Conservation (phyloP, 2,888 invertebrate genomes). For the Aplocera efformata region DNA sequence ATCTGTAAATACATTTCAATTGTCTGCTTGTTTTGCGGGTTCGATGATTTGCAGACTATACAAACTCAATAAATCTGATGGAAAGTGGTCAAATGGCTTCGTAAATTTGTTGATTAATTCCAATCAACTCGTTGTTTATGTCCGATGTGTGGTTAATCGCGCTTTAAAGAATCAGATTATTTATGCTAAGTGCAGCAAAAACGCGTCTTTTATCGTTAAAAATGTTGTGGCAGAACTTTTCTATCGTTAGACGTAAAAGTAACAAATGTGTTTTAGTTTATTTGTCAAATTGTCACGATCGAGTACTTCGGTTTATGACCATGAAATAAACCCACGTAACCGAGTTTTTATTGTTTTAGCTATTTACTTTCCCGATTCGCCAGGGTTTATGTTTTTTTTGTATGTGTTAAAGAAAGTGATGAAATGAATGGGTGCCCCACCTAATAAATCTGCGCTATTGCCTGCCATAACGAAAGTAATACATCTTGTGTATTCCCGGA, state of each 20-base stretch:
- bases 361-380: constrained; percentile 22
- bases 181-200: constrained; percentile 5
- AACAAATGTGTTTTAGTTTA: constrained; percentile 23
- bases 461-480: no score
- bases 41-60: constrained; percentile 16
- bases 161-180: constrained; percentile 1
- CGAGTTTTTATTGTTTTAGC: constrained; percentile 24
- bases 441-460: no score
- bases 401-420: constrained; percentile 20
- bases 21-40: constrained; percentile 25
- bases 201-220: constrained; percentile 13
- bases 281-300: constrained; percentile 27
- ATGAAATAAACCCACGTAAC: constrained; percentile 23
- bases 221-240: constrained; percentile 1
- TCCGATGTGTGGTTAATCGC: constrained; percentile 9
- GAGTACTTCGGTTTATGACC: constrained; percentile 21
- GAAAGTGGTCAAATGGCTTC: constrained; percentile 17
- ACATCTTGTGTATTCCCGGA: no score
- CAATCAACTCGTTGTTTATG: constrained; percentile 6
- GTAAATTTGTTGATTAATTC: constrained; percentile 12
- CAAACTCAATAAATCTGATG: constrained; percentile 12
- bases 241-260: constrained; percentile 23
- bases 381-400: constrained; percentile 14
- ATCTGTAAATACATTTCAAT: constrained; percentile 26
- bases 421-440: constrained; percentile 7